Conservation (phyloP, 2,797 vertebrate species). For the Poecile montanus region DNA sequence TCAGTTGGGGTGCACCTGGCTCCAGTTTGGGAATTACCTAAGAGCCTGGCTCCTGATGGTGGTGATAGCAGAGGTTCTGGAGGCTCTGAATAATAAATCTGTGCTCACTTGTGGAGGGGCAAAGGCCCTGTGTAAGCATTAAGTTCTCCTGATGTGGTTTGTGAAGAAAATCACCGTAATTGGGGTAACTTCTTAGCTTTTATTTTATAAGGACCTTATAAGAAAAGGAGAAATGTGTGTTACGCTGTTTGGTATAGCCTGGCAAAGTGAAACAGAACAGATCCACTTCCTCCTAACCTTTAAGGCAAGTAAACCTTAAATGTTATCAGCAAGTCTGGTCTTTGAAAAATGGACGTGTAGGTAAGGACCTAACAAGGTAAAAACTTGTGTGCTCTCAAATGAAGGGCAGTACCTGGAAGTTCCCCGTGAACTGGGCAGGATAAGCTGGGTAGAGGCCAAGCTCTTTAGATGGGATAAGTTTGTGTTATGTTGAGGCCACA, state of each 20-base stretch:
- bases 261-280: not conserved
- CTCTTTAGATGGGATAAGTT: fast-evolving
- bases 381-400: fast-evolving
- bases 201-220: not conserved
- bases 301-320: not conserved
- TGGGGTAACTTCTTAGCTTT: not conserved
- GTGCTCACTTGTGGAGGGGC: not conserved
- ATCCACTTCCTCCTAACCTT: not conserved
- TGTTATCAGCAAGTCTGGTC: not conserved
- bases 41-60: not conserved
- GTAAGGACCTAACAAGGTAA: not conserved
- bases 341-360: fast-evolving
- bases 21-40: not conserved
- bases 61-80: not conserved
- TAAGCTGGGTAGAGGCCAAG: fast-evolving
- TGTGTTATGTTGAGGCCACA: fast-evolving
- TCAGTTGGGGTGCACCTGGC: not conserved
- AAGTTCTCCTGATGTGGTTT: not conserved
- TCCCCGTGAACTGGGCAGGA: fast-evolving
- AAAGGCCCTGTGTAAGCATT: not conserved
- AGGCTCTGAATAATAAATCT: not conserved
- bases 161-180: fast-evolving
- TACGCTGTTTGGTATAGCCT: not conserved
- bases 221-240: not conserved
- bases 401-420: not conserved